Evolutionary conservation across 35 echinoderm and acorn worm species (phyloP), one percentile per base, ranked within the genome.

Genomic region (Holothuria glaberrima): DNA sequence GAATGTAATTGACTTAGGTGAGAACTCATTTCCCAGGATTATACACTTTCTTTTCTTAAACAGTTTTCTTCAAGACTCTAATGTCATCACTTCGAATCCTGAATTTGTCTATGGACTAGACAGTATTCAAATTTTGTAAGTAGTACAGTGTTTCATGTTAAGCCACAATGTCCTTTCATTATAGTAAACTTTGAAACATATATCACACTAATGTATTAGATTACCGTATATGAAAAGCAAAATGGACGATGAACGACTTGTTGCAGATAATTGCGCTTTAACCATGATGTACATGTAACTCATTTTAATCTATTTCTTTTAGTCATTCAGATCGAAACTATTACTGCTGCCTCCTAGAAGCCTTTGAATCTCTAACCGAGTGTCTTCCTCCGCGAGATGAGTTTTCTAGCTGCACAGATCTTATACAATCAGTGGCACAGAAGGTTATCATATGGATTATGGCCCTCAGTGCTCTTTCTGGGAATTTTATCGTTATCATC

Each of bases 381-480:
- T 99, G 97, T 75, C 65, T 71, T 24, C 97, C 93, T 28, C 66
- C 85, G 2, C 26, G 69, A 12, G 97, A 99, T 79, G 87, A 94
- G 59, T 99, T 99, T 48, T 99, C 97, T 12, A 95, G 93, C 6
- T 99, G 97, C 44, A 48, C 82, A 28, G 97, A 99, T 59, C 79
- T 99, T 36, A 93, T 99, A 69, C 58, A 84, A 13, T 93, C 67
- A 25, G 24, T 58, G 6, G 57, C 67, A 7, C 89, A 95, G 0
- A 76, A 94, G 4, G 27, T 75, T 34, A 77, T 91, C 30, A 92
- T 95, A 74, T 95, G 93, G 97, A 90, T 99, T 29, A 89, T 99
- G 45, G 91, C 90, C 14, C 13, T 93, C 31, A 91, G 96, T 48
- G 90, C 96, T 0, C 90, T 98, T 71, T 41, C 92, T 32, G 96